Evolutionary conservation across 2,888 invertebrate genomes (phyloP).

Genomic region (Agonopterix subpropinquella): DNA sequence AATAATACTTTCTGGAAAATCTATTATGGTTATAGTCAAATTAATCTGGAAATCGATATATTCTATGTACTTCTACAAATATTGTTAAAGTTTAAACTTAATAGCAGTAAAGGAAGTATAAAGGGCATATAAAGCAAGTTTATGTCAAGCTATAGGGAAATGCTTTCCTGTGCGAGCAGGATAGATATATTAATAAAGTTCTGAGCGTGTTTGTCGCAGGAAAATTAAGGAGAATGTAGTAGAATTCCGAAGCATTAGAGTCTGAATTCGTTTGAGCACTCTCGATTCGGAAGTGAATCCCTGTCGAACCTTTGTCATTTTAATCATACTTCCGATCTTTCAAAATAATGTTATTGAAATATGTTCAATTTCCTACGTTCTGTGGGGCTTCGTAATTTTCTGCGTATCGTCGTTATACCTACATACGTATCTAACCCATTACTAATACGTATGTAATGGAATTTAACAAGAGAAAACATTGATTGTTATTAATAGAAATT

Average conservation of each 20-base stretch:
- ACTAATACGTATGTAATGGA: too few species aligned
- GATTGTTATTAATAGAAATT: too few species aligned
- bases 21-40: too few species aligned
- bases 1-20: too few species aligned
- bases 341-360: conserved; percentile 74
- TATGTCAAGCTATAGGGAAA: conserved; percentile 31
- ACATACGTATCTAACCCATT: conserved; percentile 16
- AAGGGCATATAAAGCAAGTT: conserved; percentile 33
- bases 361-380: conserved; percentile 70
- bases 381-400: conserved; percentile 52
- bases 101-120: conserved; percentile 32
- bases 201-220: conserved; percentile 28
- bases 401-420: conserved; percentile 14
- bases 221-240: conserved; percentile 31
- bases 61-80: neutral
- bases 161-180: conserved; percentile 30
- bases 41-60: too few species aligned
- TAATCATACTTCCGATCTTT: conserved; percentile 72
- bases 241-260: conserved; percentile 36
- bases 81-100: conserved; percentile 29
- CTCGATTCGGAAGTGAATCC: conserved; percentile 36
- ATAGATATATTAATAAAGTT: conserved; percentile 33
- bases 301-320: conserved; percentile 75
- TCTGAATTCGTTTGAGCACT: conserved; percentile 39
- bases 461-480: too few species aligned